phyloP scores from a whole-genome alignment of 2,888 invertebrate species.

The Phlogophora meticulosa region DNA sequence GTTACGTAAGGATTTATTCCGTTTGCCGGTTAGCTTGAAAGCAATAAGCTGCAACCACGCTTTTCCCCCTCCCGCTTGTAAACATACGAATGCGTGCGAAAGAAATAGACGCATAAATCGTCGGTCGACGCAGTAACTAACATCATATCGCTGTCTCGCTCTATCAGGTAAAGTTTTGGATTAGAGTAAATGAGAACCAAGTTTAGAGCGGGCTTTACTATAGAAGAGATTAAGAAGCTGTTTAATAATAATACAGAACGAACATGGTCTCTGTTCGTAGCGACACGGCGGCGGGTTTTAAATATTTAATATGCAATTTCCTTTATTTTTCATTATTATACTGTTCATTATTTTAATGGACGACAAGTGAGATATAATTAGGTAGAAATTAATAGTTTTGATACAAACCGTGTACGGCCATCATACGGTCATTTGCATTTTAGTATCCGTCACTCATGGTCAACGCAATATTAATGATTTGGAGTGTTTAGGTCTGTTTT shows the following conservation, averaged over 20 bases:
- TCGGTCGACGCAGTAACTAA: slow-evolving; percentile 63
- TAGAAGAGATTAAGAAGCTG: slow-evolving; percentile 88
- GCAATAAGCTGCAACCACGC: slow-evolving; percentile 79
- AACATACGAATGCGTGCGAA: slow-evolving; percentile 75
- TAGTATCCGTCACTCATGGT: slow-evolving; percentile 60
- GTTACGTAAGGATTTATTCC: slow-evolving; percentile 52
- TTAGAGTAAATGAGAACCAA: slow-evolving; percentile 76
- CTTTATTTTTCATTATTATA: slow-evolving; percentile 84
- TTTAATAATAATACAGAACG: slow-evolving; percentile 88
- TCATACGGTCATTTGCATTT: slow-evolving; percentile 70
- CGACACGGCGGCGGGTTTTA: slow-evolving; percentile 84
- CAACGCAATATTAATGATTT: slow-evolving; percentile 57
- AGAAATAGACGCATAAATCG: slow-evolving; percentile 77
- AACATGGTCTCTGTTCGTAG: slow-evolving; percentile 87
- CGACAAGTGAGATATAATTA: slow-evolving; percentile 82
- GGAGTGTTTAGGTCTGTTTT: slow-evolving; percentile 45
- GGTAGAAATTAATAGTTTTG: slow-evolving; percentile 78
- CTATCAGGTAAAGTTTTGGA: slow-evolving; percentile 67
- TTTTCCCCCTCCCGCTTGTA: slow-evolving; percentile 82
- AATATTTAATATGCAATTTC: slow-evolving; percentile 90
- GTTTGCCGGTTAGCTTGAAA: slow-evolving; percentile 54
- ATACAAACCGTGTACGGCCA: slow-evolving; percentile 66
- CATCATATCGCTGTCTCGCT: slow-evolving; percentile 73
- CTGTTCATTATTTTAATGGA: slow-evolving; percentile 81
- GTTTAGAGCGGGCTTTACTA: slow-evolving; percentile 69